Evolutionary conservation across 2,797 vertebrate genomes (phyloP).

Genomic region (Urophycis tenuis): DNA sequence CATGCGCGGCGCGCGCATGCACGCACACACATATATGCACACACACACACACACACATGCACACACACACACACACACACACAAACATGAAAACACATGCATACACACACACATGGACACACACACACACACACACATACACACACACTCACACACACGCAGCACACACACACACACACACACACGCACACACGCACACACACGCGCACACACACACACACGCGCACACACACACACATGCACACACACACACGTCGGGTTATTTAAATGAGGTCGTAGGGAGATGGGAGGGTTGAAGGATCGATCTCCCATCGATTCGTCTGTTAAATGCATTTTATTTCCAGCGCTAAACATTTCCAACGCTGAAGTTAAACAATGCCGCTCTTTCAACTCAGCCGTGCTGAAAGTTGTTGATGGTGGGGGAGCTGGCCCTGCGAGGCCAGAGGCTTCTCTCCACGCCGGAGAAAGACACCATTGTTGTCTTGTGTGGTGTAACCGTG

Average conservation of each 20-base stretch:
- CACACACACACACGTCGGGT: background rate
- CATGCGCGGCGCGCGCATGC: no score
- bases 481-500: background rate
- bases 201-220: background rate
- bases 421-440: no score
- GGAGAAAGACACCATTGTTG: background rate
- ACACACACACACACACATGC: no score
- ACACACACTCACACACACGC: background rate
- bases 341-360: background rate
- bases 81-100: background rate
- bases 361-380: background rate
- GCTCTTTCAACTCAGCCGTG: no score
- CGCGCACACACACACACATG: constrained; percentile 2
- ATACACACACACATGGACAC: constrained; percentile 6
- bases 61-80: no score
- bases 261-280: background rate
- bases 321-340: background rate
- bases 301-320: background rate
- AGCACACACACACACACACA: constrained; percentile 5
- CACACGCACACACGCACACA: background rate
- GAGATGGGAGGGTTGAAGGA: background rate
- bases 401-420: background rate
- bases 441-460: background rate
- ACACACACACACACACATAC: constrained; percentile 1
- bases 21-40: background rate